phyloP scores from a whole-genome alignment of 1,140 invertebrate species.

The Lepidurus apus region DNA sequence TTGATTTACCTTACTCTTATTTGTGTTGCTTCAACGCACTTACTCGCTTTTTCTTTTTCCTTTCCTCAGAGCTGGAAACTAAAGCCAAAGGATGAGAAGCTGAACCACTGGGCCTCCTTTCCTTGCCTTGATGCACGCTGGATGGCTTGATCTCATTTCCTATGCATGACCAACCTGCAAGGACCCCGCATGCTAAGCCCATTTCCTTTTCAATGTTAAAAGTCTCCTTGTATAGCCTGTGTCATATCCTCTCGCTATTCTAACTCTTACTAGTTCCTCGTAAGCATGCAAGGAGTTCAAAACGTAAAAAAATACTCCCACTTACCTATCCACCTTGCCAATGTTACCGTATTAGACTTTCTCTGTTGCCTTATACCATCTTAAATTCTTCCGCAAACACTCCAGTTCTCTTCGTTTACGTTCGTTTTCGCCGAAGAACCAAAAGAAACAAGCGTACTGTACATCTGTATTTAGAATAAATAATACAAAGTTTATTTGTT shows the following conservation, averaged over 20 bases:
- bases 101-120: neutral
- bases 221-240: neutral
- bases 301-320: neutral
- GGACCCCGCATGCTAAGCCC: conserved; percentile 5
- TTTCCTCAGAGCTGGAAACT: neutral
- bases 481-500: too few species aligned
- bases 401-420: too few species aligned
- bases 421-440: too few species aligned
- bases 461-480: too few species aligned
- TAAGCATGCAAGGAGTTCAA: neutral
- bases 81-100: conserved; percentile 14
- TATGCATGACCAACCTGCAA: conserved; percentile 16
- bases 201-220: conserved; percentile 17
- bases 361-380: too few species aligned
- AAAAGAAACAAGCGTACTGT: too few species aligned
- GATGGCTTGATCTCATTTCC: conserved; percentile 21
- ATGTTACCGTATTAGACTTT: neutral
- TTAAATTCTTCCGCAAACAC: too few species aligned
- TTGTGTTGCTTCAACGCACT: neutral
- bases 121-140: conserved; percentile 9
- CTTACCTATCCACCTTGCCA: neutral
- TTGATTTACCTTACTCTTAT: conserved; percentile 14
- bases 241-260: neutral
- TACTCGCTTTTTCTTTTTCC: neutral
- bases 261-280: neutral